Percentiles rank a stretch among this genome's conserved stretches.
Evolutionary conservation across 1,140 invertebrate species (phyloP).

Genomic region (Camponotus pennsylvanicus): DNA sequence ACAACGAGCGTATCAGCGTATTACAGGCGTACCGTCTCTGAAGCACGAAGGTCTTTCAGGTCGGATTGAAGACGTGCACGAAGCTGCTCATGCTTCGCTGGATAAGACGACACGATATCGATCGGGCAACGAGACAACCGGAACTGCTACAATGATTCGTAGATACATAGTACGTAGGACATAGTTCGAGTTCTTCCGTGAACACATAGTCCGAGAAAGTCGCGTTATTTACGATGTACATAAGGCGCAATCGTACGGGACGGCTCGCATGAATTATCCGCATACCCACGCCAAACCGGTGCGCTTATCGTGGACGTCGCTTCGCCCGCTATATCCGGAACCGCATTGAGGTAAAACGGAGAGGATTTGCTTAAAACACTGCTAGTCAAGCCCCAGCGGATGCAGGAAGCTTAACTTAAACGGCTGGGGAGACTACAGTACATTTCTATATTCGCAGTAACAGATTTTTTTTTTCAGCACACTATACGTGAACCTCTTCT

Average conservation of each 20-base stretch:
- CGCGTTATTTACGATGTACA: slow-evolving; percentile 71
- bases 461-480: slow-evolving; percentile 51
- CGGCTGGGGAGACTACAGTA: slow-evolving; percentile 30
- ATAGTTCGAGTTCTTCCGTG: slow-evolving; percentile 53
- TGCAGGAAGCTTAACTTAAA: slow-evolving; percentile 64
- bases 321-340: slow-evolving; percentile 28
- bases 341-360: slow-evolving; percentile 71
- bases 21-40: slow-evolving; percentile 25
- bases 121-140: slow-evolving; percentile 50
- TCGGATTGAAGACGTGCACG: slow-evolving; percentile 55
- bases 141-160: slow-evolving; percentile 60
- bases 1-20: slow-evolving; percentile 43
- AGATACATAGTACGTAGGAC: slow-evolving; percentile 6
- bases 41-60: slow-evolving; percentile 57
- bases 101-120: slow-evolving; percentile 62
- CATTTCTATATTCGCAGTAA: slow-evolving; percentile 26
- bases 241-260: slow-evolving; percentile 55
- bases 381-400: slow-evolving; percentile 68
- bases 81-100: slow-evolving; percentile 55
- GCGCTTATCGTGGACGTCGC: slow-evolving; percentile 70
- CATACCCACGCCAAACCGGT: slow-evolving; percentile 60
- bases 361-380: slow-evolving; percentile 76
- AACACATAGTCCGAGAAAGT: slow-evolving; percentile 36
- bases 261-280: slow-evolving; percentile 69
- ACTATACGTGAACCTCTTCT: not conserved